Evolutionary conservation across 2,888 invertebrate species (phyloP), one percentile per base, ranked within the genome.

Genomic region (Callyntrura guangdongensis): DNA sequence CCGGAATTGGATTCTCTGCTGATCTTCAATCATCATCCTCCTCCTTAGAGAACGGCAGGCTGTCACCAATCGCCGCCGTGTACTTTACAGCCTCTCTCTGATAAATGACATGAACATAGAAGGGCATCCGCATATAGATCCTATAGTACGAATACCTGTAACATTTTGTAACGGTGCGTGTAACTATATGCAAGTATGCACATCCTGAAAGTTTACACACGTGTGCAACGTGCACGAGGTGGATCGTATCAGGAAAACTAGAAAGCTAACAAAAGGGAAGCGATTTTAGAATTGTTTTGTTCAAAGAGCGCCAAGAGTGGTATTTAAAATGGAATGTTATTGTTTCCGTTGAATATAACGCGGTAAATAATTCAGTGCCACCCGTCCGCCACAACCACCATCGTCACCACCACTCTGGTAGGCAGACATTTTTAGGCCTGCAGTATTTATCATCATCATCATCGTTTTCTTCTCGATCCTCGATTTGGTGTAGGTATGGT

Each of bases 251-350:
- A 11, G 2, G 61, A 61, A 25, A 47, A 47, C 47, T 47, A n/a
- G n/a, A 9, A 53, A n/a, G 36, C 36, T 36, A 6, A 11, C n/a
- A n/a, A 53, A 53, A n/a, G 53, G 53, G 53, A 53, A n/a, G 53
- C 3, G 1, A 36, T 36, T 36, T 36, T 4, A 36, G 6, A 36
- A 36, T 36, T 36, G 53, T 2, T 11, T 11, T 53, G 25, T 27
- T 0, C 25, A 67, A 0, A 64, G 0, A 49, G 25, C 53, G 56
- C n/a, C 6, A 25, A 83, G 83, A 83, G 64, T 83, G 64, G 67
- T 25, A 64, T 86, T 36, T 27, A 8, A 27, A 59, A 82, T 82
- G 88, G 83, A 82, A 83, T 82, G 88, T 88, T 83, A 83, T 82
- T 88, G 88, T 88, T 82, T 82, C 88, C 47, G 11, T 27, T 14